These are phyloP conservation scores for Andrena hattorfiana DNA, from an alignment of 2,888 invertebrate genomes.

Conservation along the genomic window DNA sequence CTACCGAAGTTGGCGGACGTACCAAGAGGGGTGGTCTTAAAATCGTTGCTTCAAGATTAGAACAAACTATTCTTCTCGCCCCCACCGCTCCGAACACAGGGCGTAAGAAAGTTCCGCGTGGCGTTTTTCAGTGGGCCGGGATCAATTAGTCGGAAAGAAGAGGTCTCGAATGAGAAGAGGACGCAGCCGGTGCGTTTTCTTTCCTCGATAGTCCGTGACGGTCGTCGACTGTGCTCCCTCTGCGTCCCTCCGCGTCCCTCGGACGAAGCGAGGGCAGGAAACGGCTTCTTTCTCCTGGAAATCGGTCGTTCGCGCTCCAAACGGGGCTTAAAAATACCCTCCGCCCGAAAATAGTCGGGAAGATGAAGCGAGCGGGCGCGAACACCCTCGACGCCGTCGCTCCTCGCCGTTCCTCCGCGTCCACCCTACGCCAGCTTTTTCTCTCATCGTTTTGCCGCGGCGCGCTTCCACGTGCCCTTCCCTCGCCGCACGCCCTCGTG, in stretches of 20 bases:
- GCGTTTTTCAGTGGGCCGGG: slow-evolving; percentile 27
- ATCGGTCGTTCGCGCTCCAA: slow-evolving; percentile 70
- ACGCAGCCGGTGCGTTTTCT: slow-evolving; percentile 53
- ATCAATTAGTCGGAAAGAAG: slow-evolving; percentile 61
- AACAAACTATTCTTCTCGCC: too few species aligned
- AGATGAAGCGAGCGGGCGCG: slow-evolving; percentile 5
- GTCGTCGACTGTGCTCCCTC: slow-evolving; percentile 3
- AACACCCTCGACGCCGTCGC: slow-evolving; percentile 48
- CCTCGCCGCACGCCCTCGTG: slow-evolving; percentile 14
- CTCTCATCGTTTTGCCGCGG: slow-evolving; percentile 34
- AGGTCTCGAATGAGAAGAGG: neutral
- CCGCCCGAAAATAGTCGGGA: slow-evolving; percentile 70
- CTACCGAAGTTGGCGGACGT: too few species aligned
- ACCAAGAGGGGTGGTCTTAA: too few species aligned
- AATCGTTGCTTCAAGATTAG: too few species aligned
- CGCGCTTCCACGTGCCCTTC: slow-evolving; percentile 3
- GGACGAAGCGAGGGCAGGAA: slow-evolving; percentile 39
- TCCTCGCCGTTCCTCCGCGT: slow-evolving; percentile 3
- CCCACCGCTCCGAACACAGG: too few species aligned
- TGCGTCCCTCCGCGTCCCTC: neutral
- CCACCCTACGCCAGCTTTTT: slow-evolving; percentile 21
- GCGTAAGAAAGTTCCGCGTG: slow-evolving; percentile 9
- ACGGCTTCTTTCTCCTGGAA: slow-evolving; percentile 67
- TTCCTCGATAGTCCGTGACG: slow-evolving; percentile 60
- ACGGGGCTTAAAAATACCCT: slow-evolving; percentile 80